A percentile compares a stretch with the other conserved stretches of the same genome.
Evolutionary conservation across 1,140 invertebrate genomes (phyloP).

Genomic region (Lasaia peninsularis): DNA sequence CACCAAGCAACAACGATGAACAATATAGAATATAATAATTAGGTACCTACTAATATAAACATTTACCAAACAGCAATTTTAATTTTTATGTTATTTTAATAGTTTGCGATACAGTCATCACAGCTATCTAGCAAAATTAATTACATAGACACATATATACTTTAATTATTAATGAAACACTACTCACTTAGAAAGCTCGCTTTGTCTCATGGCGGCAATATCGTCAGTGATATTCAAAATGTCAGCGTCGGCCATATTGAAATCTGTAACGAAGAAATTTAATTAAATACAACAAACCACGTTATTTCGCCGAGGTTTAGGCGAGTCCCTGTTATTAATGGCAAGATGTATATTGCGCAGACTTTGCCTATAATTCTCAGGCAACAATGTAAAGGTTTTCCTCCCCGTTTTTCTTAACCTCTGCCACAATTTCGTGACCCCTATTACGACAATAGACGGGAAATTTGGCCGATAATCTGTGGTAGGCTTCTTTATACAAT

Average conservation of each 20-base stretch:
- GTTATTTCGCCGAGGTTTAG: background rate
- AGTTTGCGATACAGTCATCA: background rate
- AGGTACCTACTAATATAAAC: too few species aligned
- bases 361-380: background rate
- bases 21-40: too few species aligned
- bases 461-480: too few species aligned
- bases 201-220: constrained; percentile 38
- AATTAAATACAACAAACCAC: background rate
- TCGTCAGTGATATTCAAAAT: constrained; percentile 46
- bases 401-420: too few species aligned
- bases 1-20: too few species aligned
- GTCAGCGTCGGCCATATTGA: constrained; percentile 46
- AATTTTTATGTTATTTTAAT: too few species aligned
- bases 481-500: too few species aligned
- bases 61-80: too few species aligned
- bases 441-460: too few species aligned
- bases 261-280: constrained; percentile 43
- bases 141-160: background rate
- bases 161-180: background rate
- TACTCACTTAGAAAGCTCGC: constrained; percentile 62
- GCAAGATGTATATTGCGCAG: background rate
- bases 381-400: too few species aligned
- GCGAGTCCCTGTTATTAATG: background rate
- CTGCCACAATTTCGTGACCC: too few species aligned
- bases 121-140: background rate